Evolutionary conservation across 2,797 vertebrate genomes (phyloP).

Genomic region (Falco naumanni): DNA sequence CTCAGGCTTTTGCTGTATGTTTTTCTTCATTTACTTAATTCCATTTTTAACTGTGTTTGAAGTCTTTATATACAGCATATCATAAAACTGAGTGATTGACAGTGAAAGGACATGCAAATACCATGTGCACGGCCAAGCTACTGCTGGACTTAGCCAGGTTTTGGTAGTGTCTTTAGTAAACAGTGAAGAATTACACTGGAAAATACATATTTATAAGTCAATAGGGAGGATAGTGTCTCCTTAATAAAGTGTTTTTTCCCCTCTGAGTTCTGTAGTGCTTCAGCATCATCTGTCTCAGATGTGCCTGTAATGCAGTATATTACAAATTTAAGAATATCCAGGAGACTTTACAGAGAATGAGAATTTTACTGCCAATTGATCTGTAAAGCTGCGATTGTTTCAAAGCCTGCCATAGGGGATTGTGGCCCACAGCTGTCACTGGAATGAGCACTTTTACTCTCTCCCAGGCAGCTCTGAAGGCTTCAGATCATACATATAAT

Average conservation of each 20-base stretch:
- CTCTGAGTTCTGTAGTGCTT: background rate
- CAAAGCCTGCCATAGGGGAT: background rate
- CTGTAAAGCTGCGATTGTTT: background rate
- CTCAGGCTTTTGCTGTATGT: background rate
- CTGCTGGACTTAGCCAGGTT: background rate
- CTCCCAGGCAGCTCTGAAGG: background rate
- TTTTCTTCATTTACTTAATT: background rate
- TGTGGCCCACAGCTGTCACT: background rate
- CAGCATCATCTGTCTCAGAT: background rate
- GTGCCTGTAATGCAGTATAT: background rate
- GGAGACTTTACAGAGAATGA: background rate
- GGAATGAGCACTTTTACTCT: background rate
- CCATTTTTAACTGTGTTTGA: background rate
- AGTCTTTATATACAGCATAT: background rate
- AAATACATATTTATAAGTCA: background rate
- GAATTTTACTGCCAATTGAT: conserved; percentile 1
- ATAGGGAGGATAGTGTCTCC: background rate
- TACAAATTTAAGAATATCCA: background rate
- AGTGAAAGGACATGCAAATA: background rate
- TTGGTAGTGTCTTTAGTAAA: background rate
- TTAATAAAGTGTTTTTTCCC: background rate
- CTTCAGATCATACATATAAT: background rate
- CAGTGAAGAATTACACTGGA: background rate
- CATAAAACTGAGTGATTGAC: background rate
- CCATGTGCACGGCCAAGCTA: background rate